Evolutionary conservation across 2,888 invertebrate species (phyloP), one percentile per base, ranked within the genome.

Genomic region (Napeogenes sylphis): DNA sequence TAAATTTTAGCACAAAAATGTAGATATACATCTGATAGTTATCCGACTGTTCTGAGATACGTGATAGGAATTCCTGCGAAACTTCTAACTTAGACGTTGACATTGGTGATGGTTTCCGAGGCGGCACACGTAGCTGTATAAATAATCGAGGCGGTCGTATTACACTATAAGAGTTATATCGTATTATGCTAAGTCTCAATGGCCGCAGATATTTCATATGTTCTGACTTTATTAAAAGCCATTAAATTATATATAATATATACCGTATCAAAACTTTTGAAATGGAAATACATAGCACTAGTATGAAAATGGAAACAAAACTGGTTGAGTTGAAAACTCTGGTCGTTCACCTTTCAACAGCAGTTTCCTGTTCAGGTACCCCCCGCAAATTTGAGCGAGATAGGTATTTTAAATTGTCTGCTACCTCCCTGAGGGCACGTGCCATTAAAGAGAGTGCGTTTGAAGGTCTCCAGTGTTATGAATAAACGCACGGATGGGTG

Each of bases 371-470:
- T 73, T 72, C 68, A 70, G 68, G 66, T 68, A 62, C 63, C 67
- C 67, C 21, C 66, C 66, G 70, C 67, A 73, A 70, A 71, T 70
- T 73, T 67, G 69, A 70, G 68, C 67, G 69, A 67, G 70, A 71
- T 71, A 71, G 71, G 67, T 73, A 73, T 72, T 73, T 73, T 72
- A 72, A 73, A 73, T 71, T 71, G 73, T 73, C 72, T 68, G 70
- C 65, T 70, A 65, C 63, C 66, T 74, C 74, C 71, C 74, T 66
- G 65, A 71, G 72, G 75, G 69, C 70, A 67, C 68, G 61, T 63
- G 71, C 77, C 73, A 78, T 80, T 78, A 80, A 75, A 72, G 73
- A 76, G 79, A 79, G 79, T 79, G 78, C 75, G 76, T 76, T 72
- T 69, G 71, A 71, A 75, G 74, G 73, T 68, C 72, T 69, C 64